These are phyloP conservation scores for Tenrec ecaudatus DNA, from an alignment of 2,113 vertebrate genomes.

Conservation along the genomic window DNA sequence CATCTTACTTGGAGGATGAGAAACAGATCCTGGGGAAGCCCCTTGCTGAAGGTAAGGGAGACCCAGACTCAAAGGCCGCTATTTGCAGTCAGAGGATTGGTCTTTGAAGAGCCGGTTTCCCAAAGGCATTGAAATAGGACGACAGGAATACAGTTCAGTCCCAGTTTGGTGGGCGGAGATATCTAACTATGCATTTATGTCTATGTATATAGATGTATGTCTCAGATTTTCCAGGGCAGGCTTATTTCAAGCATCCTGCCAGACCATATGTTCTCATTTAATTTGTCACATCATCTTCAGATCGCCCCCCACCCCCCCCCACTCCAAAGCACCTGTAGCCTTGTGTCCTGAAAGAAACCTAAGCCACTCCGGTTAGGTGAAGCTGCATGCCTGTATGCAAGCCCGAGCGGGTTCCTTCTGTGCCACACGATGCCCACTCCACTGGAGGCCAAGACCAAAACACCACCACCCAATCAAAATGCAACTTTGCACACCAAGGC, in stretches of 20 bases:
- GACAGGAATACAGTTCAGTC: conserved; percentile 11
- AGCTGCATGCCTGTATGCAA: conserved; percentile 46
- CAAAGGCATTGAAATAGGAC: conserved; percentile 34
- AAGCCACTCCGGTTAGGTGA: conserved; percentile 30
- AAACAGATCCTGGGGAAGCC: conserved; percentile 39
- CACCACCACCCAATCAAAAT: conserved; percentile 61
- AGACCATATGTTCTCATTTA: neutral
- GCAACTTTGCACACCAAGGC: conserved; percentile 73
- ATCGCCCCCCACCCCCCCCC: neutral
- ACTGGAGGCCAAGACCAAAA: neutral
- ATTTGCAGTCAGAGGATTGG: neutral
- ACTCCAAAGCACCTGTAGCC: neutral
- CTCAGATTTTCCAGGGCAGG: conserved; percentile 38
- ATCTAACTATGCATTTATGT: too few species aligned
- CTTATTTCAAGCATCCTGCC: conserved; percentile 32
- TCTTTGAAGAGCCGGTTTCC: conserved; percentile 28
- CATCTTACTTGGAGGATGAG: neutral
- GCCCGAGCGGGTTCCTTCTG: neutral
- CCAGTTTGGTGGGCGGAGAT: neutral
- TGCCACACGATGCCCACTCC: accelerated
- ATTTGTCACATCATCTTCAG: conserved; percentile 13
- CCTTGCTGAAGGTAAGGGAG: conserved; percentile 11
- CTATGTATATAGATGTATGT: neutral
- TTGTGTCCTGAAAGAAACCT: conserved; percentile 19
- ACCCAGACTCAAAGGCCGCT: neutral